phyloP scores from a whole-genome alignment of 1,140 invertebrate species.

The Magallana ariakensis region DNA sequence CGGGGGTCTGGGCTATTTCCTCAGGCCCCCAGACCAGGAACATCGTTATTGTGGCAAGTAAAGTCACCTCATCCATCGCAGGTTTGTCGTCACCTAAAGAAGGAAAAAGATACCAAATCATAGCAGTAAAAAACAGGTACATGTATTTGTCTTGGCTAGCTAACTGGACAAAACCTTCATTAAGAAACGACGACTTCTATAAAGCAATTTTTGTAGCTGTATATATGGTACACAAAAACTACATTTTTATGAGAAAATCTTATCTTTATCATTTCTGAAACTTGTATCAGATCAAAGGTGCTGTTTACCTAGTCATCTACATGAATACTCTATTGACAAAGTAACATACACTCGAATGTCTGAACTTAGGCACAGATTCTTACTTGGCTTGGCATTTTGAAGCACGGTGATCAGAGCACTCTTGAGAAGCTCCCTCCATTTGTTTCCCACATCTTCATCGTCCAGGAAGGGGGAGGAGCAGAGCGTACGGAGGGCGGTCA shows the following conservation, averaged over 20 bases:
- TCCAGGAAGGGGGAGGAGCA: conserved; percentile 85
- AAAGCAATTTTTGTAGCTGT: no score
- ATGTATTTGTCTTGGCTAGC: no score
- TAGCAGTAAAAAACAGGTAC: no score
- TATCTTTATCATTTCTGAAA: no score
- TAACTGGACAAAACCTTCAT: no score
- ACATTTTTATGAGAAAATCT: no score
- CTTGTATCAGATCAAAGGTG: no score
- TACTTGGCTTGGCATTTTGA: conserved; percentile 90
- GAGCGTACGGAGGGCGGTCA: conserved; percentile 86
- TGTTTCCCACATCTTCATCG: conserved; percentile 83
- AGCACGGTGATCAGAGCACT: conserved; percentile 93
- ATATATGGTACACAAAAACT: no score
- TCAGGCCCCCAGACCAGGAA: conserved; percentile 91
- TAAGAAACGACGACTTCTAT: no score
- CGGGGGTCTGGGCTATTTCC: conserved; percentile 87
- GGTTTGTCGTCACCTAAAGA: conserved; percentile 85
- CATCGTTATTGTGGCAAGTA: conserved; percentile 92
- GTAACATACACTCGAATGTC: no score
- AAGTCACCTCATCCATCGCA: conserved; percentile 87
- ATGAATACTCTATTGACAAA: no score
- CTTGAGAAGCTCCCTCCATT: conserved; percentile 90
- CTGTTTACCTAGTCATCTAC: no score
- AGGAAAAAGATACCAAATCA: not conserved
- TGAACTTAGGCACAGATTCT: not conserved